Base-by-base conservation (phyloP, 1,140 invertebrate genomes). In the Streblospio benedicti region DNA sequence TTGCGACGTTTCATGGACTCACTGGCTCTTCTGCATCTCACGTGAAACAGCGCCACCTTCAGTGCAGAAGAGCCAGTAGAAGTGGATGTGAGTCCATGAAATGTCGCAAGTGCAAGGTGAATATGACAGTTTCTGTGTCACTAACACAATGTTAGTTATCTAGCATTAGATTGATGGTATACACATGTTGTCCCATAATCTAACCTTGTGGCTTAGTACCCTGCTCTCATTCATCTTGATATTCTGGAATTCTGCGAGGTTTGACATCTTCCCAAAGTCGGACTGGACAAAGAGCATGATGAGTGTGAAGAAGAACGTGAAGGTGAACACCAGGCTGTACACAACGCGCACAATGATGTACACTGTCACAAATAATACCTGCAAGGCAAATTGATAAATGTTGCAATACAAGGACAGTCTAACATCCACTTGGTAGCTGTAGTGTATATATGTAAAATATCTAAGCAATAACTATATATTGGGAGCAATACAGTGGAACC, bases 261-360 rank as follows among this genome's bases (percentile, higher is more conserved):
- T 44, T 4, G 44, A 27, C 6, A 62, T 20, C 28, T 47, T 27
- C 5, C n/a, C 18, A n/a, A 58, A 50, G 38, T 62, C 45, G 20
- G 18, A 14, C 27, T 28, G 5, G 23, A 58, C 6, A 25, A 58
- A 59, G 14, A 56, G 35, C 31, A 58, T 35, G n/a, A 62, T 20
- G 27, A 62, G 28, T 4, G 60, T 32, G 28, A 62, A 53, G 27
- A 62, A 58, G 5, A 62, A 55, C 9, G 60, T 62, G 35, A 62
- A 62, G 2, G 60, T 62, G 38, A 62, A 62, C 1, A 49, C n/a
- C 44, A 62, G 28, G 33, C 47, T 62, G 33, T 62, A 62, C 16
- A 52, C 27, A 23, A 58, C 25, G 9, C 60, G 38, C n/a, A 62
- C 6, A n/a, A 59, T 9, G 14, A 57, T 31, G 23, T 62, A 62